Conservation (phyloP, 2,888 invertebrate species). For the Coronaproctus castanopsis region DNA sequence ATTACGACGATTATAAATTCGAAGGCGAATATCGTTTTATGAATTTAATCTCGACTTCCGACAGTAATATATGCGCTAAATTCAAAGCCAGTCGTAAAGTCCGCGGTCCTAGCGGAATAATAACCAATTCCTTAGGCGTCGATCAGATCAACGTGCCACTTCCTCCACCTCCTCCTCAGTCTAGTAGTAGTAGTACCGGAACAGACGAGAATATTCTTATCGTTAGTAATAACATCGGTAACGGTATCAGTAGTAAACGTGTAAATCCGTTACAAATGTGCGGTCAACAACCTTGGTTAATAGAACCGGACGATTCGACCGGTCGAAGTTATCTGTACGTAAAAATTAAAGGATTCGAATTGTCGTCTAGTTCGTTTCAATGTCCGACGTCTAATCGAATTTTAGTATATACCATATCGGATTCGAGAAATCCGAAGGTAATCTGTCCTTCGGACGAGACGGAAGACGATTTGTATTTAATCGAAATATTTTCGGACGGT, state of each 20-base stretch:
- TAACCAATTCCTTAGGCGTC: slow-evolving; percentile 26
- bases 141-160: no score
- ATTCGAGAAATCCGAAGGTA: slow-evolving; percentile 38
- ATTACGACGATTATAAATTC: slow-evolving; percentile 57
- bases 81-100: slow-evolving; percentile 43
- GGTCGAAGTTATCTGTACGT: slow-evolving; percentile 46
- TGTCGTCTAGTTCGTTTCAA: slow-evolving; percentile 23
- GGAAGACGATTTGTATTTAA: slow-evolving; percentile 21
- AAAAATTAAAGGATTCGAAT: slow-evolving; percentile 43
- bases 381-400: slow-evolving; percentile 51
- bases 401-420: slow-evolving; percentile 47
- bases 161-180: no score
- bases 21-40: slow-evolving; percentile 32
- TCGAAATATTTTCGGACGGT: slow-evolving; percentile 52
- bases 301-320: slow-evolving; percentile 48
- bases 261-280: slow-evolving; percentile 45
- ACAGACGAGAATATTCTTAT: slow-evolving; percentile 31
- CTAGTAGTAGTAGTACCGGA: not conserved
- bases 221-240: slow-evolving; percentile 26
- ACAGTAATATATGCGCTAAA: slow-evolving; percentile 35
- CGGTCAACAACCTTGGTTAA: slow-evolving; percentile 54
- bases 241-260: slow-evolving; percentile 20
- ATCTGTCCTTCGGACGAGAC: slow-evolving; percentile 37
- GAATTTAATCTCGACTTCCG: slow-evolving; percentile 34
- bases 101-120: slow-evolving; percentile 52